Conservation (phyloP, 2,113 vertebrate genomes). For the Syngnathus floridae region DNA sequence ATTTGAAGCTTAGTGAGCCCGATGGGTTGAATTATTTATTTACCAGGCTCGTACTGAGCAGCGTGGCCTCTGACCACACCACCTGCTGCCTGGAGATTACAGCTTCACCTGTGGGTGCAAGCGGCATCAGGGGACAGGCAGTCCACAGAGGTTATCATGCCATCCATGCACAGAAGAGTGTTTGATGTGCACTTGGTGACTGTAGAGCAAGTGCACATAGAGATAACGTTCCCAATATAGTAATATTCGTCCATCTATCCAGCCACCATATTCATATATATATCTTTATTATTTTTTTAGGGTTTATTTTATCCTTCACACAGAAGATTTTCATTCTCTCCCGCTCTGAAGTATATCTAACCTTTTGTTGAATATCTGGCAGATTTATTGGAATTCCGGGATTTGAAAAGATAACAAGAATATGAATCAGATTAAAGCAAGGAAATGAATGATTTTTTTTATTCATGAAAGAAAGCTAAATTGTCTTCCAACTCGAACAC, state of each 20-base stretch:
- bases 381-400: background rate
- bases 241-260: slow-evolving; percentile 17
- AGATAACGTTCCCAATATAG: slow-evolving; percentile 6
- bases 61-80: slow-evolving; percentile 32
- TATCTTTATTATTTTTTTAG: background rate
- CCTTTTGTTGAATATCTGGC: background rate
- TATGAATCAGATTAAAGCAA: background rate
- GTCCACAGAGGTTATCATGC: slow-evolving; percentile 24
- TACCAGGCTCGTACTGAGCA: slow-evolving; percentile 32
- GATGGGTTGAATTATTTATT: slow-evolving; percentile 55
- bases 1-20: slow-evolving; percentile 26
- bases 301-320: background rate
- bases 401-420: background rate
- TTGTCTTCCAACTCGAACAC: background rate
- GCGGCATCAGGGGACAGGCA: slow-evolving; percentile 20
- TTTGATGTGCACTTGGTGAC: slow-evolving; percentile 22
- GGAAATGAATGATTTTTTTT: background rate
- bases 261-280: background rate
- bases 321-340: background rate
- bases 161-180: slow-evolving; percentile 2
- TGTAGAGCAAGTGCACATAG: background rate
- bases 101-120: slow-evolving; percentile 14
- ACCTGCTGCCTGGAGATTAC: slow-evolving; percentile 36
- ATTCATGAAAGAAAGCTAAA: background rate
- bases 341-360: background rate